Conservation (phyloP, 2,113 vertebrate genomes). For the Corythornis madagascariensis region DNA sequence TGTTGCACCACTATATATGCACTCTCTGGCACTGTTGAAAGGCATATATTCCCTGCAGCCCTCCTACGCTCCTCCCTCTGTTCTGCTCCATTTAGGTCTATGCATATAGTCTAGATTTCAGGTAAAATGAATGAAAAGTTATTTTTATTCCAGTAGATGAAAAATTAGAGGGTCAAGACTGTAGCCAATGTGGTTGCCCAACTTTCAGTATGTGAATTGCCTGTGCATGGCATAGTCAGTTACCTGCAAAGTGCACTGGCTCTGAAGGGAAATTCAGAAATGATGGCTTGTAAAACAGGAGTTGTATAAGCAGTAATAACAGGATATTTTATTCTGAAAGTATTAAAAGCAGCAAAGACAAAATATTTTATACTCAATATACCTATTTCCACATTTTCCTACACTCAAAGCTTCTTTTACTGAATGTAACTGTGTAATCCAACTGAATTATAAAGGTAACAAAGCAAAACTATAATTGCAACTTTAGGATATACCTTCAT, state of each 20-base stretch:
- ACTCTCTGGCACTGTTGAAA: constrained; percentile 62
- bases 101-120: constrained; percentile 56
- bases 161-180: background rate
- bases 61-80: constrained; percentile 67
- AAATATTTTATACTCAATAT: background rate
- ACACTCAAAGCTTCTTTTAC: background rate
- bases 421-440: background rate
- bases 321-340: background rate
- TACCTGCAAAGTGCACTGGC: background rate
- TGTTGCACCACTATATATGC: constrained; percentile 72
- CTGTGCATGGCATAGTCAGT: fast-evolving
- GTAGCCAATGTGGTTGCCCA: background rate
- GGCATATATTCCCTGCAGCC: constrained; percentile 59
- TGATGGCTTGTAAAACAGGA: background rate
- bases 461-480: background rate
- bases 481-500: background rate
- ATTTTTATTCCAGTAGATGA: background rate
- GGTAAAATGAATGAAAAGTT: constrained; percentile 50
- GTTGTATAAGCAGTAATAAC: background rate
- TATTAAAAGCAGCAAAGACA: background rate
- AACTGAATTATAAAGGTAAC: background rate
- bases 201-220: background rate
- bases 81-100: constrained; percentile 66
- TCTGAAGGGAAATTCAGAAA: background rate
- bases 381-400: background rate